phyloP scores from a whole-genome alignment of 2,888 invertebrate genomes.

The Ophraella communa region DNA sequence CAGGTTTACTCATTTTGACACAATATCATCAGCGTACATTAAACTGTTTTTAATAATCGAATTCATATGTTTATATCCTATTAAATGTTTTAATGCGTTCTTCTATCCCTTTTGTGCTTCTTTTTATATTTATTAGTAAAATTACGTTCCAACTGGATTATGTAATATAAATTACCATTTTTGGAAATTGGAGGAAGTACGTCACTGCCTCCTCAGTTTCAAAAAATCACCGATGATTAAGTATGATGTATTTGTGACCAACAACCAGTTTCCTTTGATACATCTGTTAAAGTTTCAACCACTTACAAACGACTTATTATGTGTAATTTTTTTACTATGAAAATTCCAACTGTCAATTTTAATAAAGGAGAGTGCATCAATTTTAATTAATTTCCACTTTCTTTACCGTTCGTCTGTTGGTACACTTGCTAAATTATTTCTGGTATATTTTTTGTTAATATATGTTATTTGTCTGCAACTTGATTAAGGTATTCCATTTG shows the following conservation, averaged over 20 bases:
- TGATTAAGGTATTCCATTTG: no score
- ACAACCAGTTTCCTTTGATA: conserved; percentile 17
- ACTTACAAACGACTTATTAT: conserved; percentile 21
- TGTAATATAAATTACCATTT: no score
- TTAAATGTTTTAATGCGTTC: no score
- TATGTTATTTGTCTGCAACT: not conserved
- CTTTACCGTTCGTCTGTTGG: not conserved
- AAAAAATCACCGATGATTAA: conserved; percentile 19
- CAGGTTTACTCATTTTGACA: no score
- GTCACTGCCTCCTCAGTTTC: not conserved
- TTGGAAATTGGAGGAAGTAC: no score
- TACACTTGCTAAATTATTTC: not conserved
- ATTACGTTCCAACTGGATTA: no score
- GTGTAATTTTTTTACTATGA: conserved; percentile 13
- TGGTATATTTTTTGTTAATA: not conserved
- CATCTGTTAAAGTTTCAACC: conserved; percentile 23
- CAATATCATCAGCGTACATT: no score
- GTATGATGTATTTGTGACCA: conserved; percentile 23
- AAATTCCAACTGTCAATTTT: conserved; percentile 22
- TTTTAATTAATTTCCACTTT: conserved; percentile 24
- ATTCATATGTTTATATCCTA: no score
- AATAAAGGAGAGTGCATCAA: conserved; percentile 23
- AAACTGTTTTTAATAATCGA: no score
- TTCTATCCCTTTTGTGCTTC: no score
- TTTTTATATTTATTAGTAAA: no score